Conservation (phyloP, 2,888 invertebrate genomes). For the Limnephilus marmoratus region DNA sequence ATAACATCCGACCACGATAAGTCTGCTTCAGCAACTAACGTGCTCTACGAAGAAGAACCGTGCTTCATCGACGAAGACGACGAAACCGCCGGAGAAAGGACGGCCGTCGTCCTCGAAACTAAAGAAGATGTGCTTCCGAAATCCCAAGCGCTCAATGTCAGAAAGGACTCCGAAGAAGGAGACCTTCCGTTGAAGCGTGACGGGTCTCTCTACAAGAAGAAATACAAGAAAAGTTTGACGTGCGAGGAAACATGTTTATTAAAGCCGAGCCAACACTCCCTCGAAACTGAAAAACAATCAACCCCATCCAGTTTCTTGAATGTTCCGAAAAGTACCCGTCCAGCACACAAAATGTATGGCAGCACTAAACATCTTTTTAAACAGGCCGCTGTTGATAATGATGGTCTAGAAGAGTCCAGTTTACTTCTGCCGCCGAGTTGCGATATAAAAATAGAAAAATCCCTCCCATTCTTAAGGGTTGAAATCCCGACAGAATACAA, state of each 20-base stretch:
- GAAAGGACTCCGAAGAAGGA: slow-evolving; percentile 73
- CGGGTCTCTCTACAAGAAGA: slow-evolving; percentile 72
- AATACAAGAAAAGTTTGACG: slow-evolving; percentile 71
- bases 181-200: slow-evolving; percentile 70
- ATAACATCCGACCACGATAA: slow-evolving; percentile 70
- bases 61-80: slow-evolving; percentile 80
- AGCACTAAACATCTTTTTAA: slow-evolving; percentile 79
- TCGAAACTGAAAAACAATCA: slow-evolving; percentile 52
- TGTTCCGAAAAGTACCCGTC: slow-evolving; percentile 63
- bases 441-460: slow-evolving; percentile 58
- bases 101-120: slow-evolving; percentile 59
- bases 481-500: slow-evolving; percentile 60
- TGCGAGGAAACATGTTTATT: slow-evolving; percentile 75
- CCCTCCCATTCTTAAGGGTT: slow-evolving; percentile 63
- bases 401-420: slow-evolving; percentile 76
- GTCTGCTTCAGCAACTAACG: slow-evolving; percentile 69
- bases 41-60: slow-evolving; percentile 77
- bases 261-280: slow-evolving; percentile 70
- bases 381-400: slow-evolving; percentile 77
- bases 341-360: slow-evolving; percentile 69
- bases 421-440: slow-evolving; percentile 71
- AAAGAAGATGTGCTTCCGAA: slow-evolving; percentile 70
- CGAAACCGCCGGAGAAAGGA: slow-evolving; percentile 65
- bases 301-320: slow-evolving; percentile 59
- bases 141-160: slow-evolving; percentile 73